Evolutionary conservation across 37 sponge, comb jelly and placozoan species (phyloP), one percentile per base, ranked within the genome.

Genomic region (Bolinopsis microptera): DNA sequence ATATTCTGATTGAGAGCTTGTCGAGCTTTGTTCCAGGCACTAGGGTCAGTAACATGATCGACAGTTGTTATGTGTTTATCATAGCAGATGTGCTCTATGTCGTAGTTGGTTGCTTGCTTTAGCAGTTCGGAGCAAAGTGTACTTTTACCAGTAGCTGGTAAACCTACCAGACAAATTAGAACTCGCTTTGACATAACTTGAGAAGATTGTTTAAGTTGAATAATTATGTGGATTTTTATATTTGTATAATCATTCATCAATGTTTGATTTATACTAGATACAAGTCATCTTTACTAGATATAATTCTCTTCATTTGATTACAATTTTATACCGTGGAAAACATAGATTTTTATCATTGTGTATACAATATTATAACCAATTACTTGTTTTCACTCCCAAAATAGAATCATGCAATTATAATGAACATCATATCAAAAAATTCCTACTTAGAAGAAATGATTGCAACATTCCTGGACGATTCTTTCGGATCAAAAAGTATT

Each of bases 101-200:
- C 39, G 41, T 24, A 86, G 39, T 2, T 3, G 39, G 61, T 30
- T 1, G 40, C 22, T 30, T 39, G 0, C 9, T 28, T 18, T 27
- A 41, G 3, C 27, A 86, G n/a, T 39, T 24, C 61, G 1, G 41
- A 41, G n/a, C 61, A 39, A 13, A 86, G 90, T 16, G 90, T 86
- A 27, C 61, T 86, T 26, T 86, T 86, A 24, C 90, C 90, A 40
- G 61, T 28, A 24, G 90, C 90, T 1, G 90, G 90, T 5, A 86
- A 26, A n/a, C 90, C 90, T 0, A 86, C 90, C 61, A 86, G 39
- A 48, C 90, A 86, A 27, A 86, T 26, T 48, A 86, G 31, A 40
- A 86, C 26, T 39, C 61, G 38, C 22, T 39, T 86, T 38, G 37
- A 77, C 35, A 48, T 48, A n/a, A n/a, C n/a, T n/a, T n/a, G n/a